Evolutionary conservation across 2,888 invertebrate genomes (phyloP).

Genomic region (Ochlodes sylvanus): DNA sequence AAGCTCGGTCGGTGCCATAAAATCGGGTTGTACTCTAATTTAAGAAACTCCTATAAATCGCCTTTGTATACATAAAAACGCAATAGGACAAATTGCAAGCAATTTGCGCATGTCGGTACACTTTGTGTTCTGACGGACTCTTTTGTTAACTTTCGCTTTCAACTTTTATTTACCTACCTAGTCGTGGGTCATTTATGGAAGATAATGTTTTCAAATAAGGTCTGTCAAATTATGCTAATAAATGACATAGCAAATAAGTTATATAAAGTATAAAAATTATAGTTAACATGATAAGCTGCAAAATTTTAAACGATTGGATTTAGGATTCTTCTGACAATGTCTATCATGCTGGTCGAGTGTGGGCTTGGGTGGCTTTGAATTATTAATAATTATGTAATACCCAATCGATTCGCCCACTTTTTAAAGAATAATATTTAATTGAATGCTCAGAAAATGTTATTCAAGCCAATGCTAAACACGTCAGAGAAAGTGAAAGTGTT

Average conservation of each 20-base stretch:
- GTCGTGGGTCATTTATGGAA: conserved; percentile 37
- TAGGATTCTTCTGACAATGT: no score
- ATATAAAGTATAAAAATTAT: no score
- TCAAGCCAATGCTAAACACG: not conserved
- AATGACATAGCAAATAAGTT: not conserved
- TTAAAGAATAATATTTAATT: no score
- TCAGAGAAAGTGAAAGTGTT: conserved; percentile 69
- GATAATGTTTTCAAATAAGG: conserved; percentile 5
- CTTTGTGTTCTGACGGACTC: conserved; percentile 68
- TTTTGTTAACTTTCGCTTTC: conserved; percentile 72
- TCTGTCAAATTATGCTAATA: conserved; percentile 20
- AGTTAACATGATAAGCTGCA: no score
- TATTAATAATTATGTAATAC: no score
- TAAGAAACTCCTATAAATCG: conserved; percentile 64
- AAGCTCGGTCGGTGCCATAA: conserved; percentile 56
- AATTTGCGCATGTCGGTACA: conserved; percentile 67
- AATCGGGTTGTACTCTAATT: conserved; percentile 72
- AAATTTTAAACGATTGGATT: no score
- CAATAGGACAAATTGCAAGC: conserved; percentile 66
- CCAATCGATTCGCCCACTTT: no score
- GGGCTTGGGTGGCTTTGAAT: no score
- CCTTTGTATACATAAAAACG: conserved; percentile 69
- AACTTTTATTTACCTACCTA: conserved; percentile 55
- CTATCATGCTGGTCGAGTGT: no score
- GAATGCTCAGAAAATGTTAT: no score